These are phyloP conservation scores for Tiliacea aurago DNA, from an alignment of 2,888 invertebrate genomes.

Conservation along the genomic window DNA sequence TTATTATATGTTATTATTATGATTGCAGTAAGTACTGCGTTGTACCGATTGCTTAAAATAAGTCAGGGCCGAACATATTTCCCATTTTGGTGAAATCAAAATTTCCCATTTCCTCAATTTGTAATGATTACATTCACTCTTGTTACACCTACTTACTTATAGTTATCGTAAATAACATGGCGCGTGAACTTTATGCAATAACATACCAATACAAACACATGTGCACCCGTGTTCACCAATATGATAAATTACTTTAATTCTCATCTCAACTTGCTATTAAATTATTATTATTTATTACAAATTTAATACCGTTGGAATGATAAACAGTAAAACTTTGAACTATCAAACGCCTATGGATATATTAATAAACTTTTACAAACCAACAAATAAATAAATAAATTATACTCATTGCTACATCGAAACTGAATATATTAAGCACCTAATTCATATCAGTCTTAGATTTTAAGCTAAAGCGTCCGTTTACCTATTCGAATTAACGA, in stretches of 20 bases:
- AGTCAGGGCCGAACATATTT: constrained; percentile 1
- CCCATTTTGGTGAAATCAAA: neutral
- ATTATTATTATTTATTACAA: constrained; percentile 35
- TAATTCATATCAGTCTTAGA: constrained; percentile 80
- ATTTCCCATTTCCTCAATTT: neutral
- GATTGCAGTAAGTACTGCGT: constrained; percentile 1
- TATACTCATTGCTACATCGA: constrained; percentile 38
- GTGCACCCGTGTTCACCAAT: constrained; percentile 28
- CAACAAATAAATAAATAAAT: constrained; percentile 52
- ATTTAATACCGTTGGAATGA: constrained; percentile 56
- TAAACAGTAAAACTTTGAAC: constrained; percentile 40
- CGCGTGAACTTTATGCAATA: constrained; percentile 9
- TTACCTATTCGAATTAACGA: constrained; percentile 42
- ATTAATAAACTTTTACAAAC: constrained; percentile 47
- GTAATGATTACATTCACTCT: constrained; percentile 11
- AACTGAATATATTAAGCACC: constrained; percentile 74
- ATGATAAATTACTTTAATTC: constrained; percentile 1
- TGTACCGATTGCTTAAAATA: constrained; percentile 9
- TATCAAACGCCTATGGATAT: constrained; percentile 32
- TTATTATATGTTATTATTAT: constrained; percentile 9
- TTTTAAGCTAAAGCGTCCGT: constrained; percentile 65
- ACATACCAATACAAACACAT: constrained; percentile 19
- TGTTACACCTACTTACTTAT: constrained; percentile 13
- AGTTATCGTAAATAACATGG: constrained; percentile 18
- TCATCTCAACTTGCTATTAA: constrained; percentile 16